These are phyloP conservation scores for Aporophyla lueneburgensis DNA, from an alignment of 2,888 invertebrate genomes.

Conservation along the genomic window DNA sequence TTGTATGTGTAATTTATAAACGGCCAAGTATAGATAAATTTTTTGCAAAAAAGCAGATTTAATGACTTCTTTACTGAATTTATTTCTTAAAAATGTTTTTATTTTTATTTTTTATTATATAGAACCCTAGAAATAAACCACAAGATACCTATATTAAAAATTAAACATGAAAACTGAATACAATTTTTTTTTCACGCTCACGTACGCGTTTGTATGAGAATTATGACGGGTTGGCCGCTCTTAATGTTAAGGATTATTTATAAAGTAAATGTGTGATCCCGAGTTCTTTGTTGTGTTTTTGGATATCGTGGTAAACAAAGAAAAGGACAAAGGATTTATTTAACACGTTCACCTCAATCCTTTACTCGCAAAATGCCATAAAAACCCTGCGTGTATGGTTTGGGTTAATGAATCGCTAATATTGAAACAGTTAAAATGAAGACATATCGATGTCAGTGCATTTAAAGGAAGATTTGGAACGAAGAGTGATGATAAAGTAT, in stretches of 20 bases:
- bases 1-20: too few relatives aligned
- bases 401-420: constrained; percentile 47
- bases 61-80: too few relatives aligned
- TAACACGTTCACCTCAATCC: neutral
- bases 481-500: neutral
- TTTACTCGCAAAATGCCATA: constrained; percentile 8
- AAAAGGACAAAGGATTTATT: constrained; percentile 11
- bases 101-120: too few relatives aligned
- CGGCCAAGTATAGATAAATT: too few relatives aligned
- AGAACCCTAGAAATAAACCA: too few relatives aligned
- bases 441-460: constrained; percentile 6
- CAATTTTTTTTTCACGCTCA: too few relatives aligned
- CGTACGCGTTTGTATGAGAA: too few relatives aligned
- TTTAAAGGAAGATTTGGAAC: constrained; percentile 8
- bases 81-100: too few relatives aligned
- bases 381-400: constrained; percentile 24
- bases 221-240: too few relatives aligned
- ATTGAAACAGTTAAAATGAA: constrained; percentile 21
- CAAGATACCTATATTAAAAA: too few relatives aligned
- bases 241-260: constrained; percentile 3
- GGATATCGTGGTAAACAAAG: neutral
- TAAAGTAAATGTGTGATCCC: constrained; percentile 19
- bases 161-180: too few relatives aligned
- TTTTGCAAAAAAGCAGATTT: too few relatives aligned
- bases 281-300: constrained; percentile 20